A percentile compares a stretch with the other conserved stretches of the same genome.
Conservation (phyloP, 2,113 vertebrate species). For the Cebidichthys violaceus region DNA sequence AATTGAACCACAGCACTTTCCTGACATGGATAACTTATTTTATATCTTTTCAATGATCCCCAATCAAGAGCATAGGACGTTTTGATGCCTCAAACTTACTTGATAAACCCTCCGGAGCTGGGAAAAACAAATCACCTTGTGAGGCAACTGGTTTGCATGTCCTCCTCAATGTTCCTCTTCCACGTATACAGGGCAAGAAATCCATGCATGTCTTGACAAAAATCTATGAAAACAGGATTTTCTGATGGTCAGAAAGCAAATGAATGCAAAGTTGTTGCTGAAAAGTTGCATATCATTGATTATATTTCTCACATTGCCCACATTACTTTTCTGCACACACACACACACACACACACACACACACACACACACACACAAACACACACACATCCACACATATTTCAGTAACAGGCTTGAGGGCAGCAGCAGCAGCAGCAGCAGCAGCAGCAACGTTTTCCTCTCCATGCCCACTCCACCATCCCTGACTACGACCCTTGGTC, state of each 20-base stretch:
- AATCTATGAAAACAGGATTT: neutral
- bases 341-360: constrained; percentile 29
- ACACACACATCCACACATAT: neutral
- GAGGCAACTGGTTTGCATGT: neutral
- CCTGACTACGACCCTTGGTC: constrained; percentile 25
- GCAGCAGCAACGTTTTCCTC: constrained; percentile 18
- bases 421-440: constrained; percentile 8
- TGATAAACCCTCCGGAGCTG: neutral
- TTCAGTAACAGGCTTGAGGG: constrained; percentile 16
- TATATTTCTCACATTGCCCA: constrained; percentile 28
- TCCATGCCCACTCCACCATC: constrained; percentile 34
- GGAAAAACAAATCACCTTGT: neutral
- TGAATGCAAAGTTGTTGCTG: constrained; percentile 3
- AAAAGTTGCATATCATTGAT: constrained; percentile 43
- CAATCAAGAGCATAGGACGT: neutral
- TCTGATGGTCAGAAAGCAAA: constrained; percentile 1
- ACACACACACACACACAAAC: constrained; percentile 19
- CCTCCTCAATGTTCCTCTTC: neutral
- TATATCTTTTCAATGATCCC: neutral
- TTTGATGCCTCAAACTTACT: neutral
- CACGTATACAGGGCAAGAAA: neutral
- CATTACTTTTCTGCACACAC: constrained; percentile 8
- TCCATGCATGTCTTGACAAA: neutral
- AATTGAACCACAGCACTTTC: neutral
- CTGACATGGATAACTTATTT: neutral